These are phyloP conservation scores for Gonocerus acuteangulatus DNA, from an alignment of 2,888 invertebrate genomes.

Conservation along the genomic window DNA sequence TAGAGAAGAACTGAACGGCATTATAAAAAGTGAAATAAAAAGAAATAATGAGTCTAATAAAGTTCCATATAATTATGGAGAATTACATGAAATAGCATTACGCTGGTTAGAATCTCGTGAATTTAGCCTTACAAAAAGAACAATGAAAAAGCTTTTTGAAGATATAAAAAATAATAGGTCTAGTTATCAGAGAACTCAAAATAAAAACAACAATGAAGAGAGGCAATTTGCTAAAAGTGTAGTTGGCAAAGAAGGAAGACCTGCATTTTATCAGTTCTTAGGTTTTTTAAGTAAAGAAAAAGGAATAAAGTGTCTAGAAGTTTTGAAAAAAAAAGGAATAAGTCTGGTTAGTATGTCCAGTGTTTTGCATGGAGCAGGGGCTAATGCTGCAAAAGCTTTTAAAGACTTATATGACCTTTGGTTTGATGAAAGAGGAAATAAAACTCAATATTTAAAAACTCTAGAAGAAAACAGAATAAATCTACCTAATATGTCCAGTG, in stretches of 20 bases:
- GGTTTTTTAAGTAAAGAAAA: background rate
- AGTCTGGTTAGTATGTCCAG: background rate
- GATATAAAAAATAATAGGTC: conserved; percentile 1
- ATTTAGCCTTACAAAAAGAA: background rate
- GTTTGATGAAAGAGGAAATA: conserved; percentile 2
- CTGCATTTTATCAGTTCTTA: conserved; percentile 5
- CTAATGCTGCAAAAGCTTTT: background rate
- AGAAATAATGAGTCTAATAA: background rate
- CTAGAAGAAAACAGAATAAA: background rate
- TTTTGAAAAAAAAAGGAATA: conserved; percentile 1
- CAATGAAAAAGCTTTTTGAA: background rate
- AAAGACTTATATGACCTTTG: background rate
- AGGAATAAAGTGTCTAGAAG: conserved; percentile 1
- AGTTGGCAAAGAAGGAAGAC: background rate
- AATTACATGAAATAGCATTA: conserved; percentile 3
- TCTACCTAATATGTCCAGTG: background rate
- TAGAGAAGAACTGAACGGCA: background rate
- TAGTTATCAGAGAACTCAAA: conserved; percentile 2
- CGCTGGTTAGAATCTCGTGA: conserved; percentile 6
- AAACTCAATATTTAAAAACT: conserved; percentile 1
- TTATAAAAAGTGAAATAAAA: conserved; percentile 3
- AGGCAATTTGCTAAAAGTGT: conserved; percentile 1
- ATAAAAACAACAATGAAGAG: background rate
- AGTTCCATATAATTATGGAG: conserved; percentile 5
- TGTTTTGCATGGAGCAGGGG: background rate